Percentiles rank a stretch among this genome's conserved stretches.
These are phyloP conservation scores for Lasiommata megera DNA, from an alignment of 2,888 invertebrate species.

Conservation along the genomic window DNA sequence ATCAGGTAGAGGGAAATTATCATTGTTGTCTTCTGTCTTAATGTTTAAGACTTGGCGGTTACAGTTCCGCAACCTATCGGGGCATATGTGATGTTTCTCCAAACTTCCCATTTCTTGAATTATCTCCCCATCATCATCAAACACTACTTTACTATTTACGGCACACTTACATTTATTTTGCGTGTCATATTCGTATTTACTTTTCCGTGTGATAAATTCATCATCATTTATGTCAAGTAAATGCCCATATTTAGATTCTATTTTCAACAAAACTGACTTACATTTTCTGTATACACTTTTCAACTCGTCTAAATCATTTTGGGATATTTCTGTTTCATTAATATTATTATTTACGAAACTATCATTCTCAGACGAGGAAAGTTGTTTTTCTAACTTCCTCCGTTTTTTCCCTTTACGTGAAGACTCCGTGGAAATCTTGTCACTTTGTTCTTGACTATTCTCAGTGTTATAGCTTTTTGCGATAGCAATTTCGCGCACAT, in stretches of 20 bases:
- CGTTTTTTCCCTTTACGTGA: slow-evolving; percentile 12
- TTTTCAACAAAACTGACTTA: slow-evolving; percentile 57
- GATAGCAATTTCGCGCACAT: slow-evolving; percentile 44
- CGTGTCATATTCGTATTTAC: slow-evolving; percentile 19
- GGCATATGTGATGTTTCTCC: slow-evolving; percentile 53
- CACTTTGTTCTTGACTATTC: slow-evolving; percentile 21
- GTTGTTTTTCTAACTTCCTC: slow-evolving; percentile 12
- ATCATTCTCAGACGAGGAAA: slow-evolving; percentile 9
- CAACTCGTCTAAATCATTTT: slow-evolving; percentile 58
- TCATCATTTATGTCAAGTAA: slow-evolving; percentile 47
- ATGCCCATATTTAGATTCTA: slow-evolving; percentile 68
- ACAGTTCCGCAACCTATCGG: slow-evolving; percentile 36
- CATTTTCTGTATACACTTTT: slow-evolving; percentile 58
- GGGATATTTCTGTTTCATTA: slow-evolving; percentile 37
- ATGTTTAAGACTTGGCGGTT: slow-evolving; percentile 41
- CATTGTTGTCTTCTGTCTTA: slow-evolving; percentile 42
- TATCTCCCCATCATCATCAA: slow-evolving; percentile 63
- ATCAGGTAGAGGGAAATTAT: slow-evolving; percentile 46
- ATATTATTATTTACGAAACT: not conserved
- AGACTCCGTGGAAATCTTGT: slow-evolving; percentile 8
- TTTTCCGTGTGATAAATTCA: slow-evolving; percentile 23
- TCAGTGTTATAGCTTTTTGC: slow-evolving; percentile 1
- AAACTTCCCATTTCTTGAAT: slow-evolving; percentile 35
- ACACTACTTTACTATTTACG: slow-evolving; percentile 60
- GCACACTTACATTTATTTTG: slow-evolving; percentile 50